phyloP scores from a whole-genome alignment of 2,113 vertebrate genomes.

The Albula glossodonta region DNA sequence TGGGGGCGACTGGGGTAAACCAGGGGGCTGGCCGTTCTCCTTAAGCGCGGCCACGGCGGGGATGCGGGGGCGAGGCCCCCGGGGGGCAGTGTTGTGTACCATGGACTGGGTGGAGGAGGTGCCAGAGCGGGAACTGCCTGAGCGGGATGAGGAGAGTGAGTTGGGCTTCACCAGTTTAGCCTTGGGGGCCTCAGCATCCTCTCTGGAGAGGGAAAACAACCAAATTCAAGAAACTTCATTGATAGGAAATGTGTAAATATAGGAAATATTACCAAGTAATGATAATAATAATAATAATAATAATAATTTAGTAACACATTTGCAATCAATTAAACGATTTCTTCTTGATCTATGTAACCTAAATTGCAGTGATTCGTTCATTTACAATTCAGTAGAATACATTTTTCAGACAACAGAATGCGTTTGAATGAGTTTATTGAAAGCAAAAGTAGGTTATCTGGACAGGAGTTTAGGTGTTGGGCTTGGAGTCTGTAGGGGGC shows the following conservation, averaged over 20 bases:
- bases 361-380: too few relatives aligned
- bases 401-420: too few relatives aligned
- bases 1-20: slow-evolving; percentile 58
- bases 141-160: slow-evolving; percentile 83
- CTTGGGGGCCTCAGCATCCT: slow-evolving; percentile 90
- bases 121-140: slow-evolving; percentile 84
- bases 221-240: not conserved
- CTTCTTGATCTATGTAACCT: too few relatives aligned
- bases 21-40: slow-evolving; percentile 57
- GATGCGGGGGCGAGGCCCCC: slow-evolving; percentile 68
- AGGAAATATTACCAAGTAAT: too few relatives aligned
- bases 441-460: too few relatives aligned
- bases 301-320: too few relatives aligned
- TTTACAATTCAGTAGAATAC: too few relatives aligned
- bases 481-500: too few relatives aligned
- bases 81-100: slow-evolving; percentile 78
- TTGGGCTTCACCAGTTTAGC: slow-evolving; percentile 85
- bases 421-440: too few relatives aligned
- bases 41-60: slow-evolving; percentile 52
- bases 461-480: too few relatives aligned
- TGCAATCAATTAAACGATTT: too few relatives aligned
- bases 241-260: not conserved
- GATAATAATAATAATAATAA: too few relatives aligned
- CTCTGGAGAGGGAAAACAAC: slow-evolving; percentile 63
- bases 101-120: slow-evolving; percentile 90